Evolutionary conservation across 92 coral and sea anemone genomes (phyloP).

Genomic region (Diadumene lineata): DNA sequence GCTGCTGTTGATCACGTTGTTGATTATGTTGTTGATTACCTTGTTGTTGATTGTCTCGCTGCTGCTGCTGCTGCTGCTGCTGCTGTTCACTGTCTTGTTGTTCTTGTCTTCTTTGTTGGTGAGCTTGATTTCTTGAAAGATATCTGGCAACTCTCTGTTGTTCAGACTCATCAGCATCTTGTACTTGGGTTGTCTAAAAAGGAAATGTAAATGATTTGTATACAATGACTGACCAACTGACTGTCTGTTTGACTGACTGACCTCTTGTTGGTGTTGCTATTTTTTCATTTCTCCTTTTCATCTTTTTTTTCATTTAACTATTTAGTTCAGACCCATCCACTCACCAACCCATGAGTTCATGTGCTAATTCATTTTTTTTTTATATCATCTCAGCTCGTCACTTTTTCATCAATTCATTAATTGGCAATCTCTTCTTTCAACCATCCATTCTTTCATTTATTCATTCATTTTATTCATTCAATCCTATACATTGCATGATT

Average conservation of each 20-base stretch:
- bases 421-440: background rate
- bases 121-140: conserved; percentile 11
- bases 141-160: conserved; percentile 27
- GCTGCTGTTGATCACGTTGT: conserved; percentile 13
- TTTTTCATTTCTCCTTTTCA: background rate
- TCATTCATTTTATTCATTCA: too few relatives aligned
- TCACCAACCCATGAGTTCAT: background rate
- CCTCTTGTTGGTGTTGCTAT: conserved; percentile 9
- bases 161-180: conserved; percentile 22
- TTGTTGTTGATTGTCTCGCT: conserved; percentile 3
- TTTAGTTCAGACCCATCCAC: background rate
- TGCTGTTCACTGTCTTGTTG: conserved; percentile 3
- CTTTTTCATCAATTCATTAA: background rate
- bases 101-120: conserved; percentile 4
- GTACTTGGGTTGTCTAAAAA: background rate
- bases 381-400: background rate
- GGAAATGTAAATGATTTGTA: too few relatives aligned
- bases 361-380: background rate
- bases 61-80: conserved; percentile 8
- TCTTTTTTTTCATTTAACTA: background rate
- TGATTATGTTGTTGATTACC: conserved; percentile 5
- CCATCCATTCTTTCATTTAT: background rate
- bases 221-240: too few relatives aligned
- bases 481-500: too few relatives aligned
- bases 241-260: conserved; percentile 15